Evolutionary conservation across 2,113 vertebrate species (phyloP), one percentile per base, ranked within the genome.

Genomic region (Embiotoca jacksoni): DNA sequence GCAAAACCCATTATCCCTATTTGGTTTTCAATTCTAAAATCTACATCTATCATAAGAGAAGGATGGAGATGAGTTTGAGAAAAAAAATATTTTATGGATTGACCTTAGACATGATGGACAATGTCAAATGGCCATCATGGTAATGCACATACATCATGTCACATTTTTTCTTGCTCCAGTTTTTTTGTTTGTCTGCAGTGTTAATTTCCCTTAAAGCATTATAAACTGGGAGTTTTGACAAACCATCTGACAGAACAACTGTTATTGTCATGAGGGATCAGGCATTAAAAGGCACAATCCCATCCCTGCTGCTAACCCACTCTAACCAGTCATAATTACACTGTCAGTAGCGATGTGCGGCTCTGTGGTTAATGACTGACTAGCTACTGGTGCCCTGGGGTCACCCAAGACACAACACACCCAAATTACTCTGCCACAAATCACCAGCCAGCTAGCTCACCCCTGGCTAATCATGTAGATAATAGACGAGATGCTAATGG

Each of bases 271-370:
- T 11, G 1, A 64, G 66, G 47, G 74, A 76, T 81, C 85, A 60
- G 35, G 55, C 67, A 33, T 44, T 69, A 44, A 1, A 0, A 44
- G 67, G 41, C 35, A 10, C 41, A 74, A 44, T 37, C 52, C 54
- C 32, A 66, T 71, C 69, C 50, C 81, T 62, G 54, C 74, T 50
- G 55, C 72, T 80, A 90, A 86, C 81, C 80, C 64, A 65, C 59
- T 62, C 74, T 90, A 92, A 93, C 89, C 82, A 88, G 79, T 77
- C 70, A 35, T 87, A 91, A 93, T 94, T 87, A 93, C 89, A 85
- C 81, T 91, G 88, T 90, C 84, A 87, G 80, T 77, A 16, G 78
- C 66, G 30, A 77, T 83, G 70, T 78, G 79, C 74, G 52, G 59
- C 61, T 81, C 76, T 75, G 77, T 66, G 14, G 67, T 75, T 85